phyloP scores from a whole-genome alignment of 2,888 invertebrate species.

The Fragum sueziense region DNA sequence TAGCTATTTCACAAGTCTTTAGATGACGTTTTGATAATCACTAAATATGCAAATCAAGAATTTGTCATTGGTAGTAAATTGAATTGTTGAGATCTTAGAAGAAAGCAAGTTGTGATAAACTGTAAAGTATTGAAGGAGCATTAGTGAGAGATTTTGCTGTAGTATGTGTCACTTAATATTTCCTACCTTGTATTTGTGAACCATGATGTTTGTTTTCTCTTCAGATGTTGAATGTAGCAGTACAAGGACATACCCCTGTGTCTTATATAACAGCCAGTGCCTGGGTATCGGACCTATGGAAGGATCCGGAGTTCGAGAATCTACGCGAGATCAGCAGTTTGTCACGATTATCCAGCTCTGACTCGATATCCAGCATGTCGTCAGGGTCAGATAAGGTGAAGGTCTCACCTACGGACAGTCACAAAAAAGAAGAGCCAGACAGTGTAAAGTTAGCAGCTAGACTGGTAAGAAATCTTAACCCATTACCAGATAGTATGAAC shows the following conservation, averaged over 20 bases:
- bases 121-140: too few relatives aligned
- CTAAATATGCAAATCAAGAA: too few relatives aligned
- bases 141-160: too few relatives aligned
- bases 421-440: slow-evolving; percentile 63
- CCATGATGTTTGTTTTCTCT: slow-evolving; percentile 16
- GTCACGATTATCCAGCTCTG: slow-evolving; percentile 46
- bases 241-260: slow-evolving; percentile 78
- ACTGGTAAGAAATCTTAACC: slow-evolving; percentile 82
- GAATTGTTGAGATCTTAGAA: too few relatives aligned
- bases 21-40: too few relatives aligned
- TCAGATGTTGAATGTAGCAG: slow-evolving; percentile 82
- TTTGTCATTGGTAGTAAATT: too few relatives aligned
- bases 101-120: too few relatives aligned
- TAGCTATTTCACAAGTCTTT: too few relatives aligned
- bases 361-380: slow-evolving; percentile 44
- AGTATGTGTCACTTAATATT: too few relatives aligned
- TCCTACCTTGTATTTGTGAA: too few relatives aligned
- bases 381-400: slow-evolving; percentile 53
- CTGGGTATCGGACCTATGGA: slow-evolving; percentile 72
- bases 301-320: slow-evolving; percentile 69
- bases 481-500: too few relatives aligned
- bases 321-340: slow-evolving; percentile 49
- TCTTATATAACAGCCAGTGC: slow-evolving; percentile 72
- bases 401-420: slow-evolving; percentile 30
- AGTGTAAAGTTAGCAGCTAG: slow-evolving; percentile 84